Conservation (phyloP, 2,113 vertebrate species). For the Spea multiplicata region DNA sequence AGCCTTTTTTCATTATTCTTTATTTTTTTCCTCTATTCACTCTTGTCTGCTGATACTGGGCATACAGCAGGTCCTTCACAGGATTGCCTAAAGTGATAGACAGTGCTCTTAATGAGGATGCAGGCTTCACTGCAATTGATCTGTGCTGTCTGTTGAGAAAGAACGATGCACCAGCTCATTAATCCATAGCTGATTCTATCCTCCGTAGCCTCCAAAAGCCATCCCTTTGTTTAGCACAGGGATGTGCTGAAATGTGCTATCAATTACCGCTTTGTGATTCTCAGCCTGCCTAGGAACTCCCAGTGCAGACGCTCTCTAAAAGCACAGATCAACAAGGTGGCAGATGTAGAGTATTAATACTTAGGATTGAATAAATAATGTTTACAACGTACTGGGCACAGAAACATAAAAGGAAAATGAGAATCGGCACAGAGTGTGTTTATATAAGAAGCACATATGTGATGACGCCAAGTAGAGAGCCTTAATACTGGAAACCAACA, state of each 20-base stretch:
- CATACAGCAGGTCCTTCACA: conserved; percentile 43
- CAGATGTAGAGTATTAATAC: conserved; percentile 21
- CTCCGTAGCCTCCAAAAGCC: conserved; percentile 45
- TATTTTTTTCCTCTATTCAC: conserved; percentile 18
- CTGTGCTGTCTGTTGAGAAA: conserved; percentile 54
- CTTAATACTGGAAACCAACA: too few species aligned
- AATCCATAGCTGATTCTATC: conserved; percentile 53
- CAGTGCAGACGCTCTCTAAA: not conserved
- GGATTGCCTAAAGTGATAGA: conserved; percentile 55
- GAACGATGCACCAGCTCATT: conserved; percentile 58
- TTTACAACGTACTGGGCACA: not conserved
- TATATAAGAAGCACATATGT: not conserved
- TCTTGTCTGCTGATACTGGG: conserved; percentile 51
- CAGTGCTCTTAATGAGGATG: conserved; percentile 58
- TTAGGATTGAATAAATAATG: conserved; percentile 19
- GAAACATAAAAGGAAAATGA: not conserved
- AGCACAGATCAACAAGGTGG: not conserved
- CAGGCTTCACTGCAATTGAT: conserved; percentile 58
- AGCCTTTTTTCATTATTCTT: not conserved
- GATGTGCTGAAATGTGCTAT: conserved; percentile 47
- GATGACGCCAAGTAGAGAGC: not conserved
- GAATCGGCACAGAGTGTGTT: not conserved
- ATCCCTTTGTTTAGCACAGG: conserved; percentile 45
- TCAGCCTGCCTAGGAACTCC: conserved; percentile 23
- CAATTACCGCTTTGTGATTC: conserved; percentile 51